Percentiles rank a stretch among this genome's conserved stretches.
phyloP scores from a whole-genome alignment of 2,888 invertebrate genomes.

The Formica aserva region DNA sequence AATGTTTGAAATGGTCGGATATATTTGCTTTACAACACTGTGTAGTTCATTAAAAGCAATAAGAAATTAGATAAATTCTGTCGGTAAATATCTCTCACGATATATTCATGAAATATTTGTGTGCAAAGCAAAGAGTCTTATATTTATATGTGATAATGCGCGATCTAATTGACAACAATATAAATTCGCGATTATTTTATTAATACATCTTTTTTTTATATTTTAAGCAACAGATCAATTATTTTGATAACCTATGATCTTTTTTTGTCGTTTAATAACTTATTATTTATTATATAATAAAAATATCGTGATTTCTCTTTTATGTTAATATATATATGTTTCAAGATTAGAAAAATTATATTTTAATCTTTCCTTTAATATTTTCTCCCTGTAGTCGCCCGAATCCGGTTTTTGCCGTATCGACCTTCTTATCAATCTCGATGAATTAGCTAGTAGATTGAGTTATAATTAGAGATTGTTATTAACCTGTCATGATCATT shows the following conservation, averaged over 20 bases:
- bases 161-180: neutral
- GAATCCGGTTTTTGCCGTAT: constrained; percentile 36
- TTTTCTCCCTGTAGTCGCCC: neutral
- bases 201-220: neutral
- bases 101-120: neutral
- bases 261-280: neutral
- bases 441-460: neutral
- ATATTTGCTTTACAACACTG: constrained; percentile 28
- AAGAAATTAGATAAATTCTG: constrained; percentile 13
- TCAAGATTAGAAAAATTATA: too few species aligned
- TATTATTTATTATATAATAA: neutral
- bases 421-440: constrained; percentile 40
- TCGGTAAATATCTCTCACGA: neutral
- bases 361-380: too few species aligned
- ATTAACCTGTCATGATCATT: constrained; percentile 39
- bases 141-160: neutral
- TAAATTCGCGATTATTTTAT: neutral
- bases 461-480: constrained; percentile 1
- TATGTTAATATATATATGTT: too few species aligned
- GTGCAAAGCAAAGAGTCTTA: neutral
- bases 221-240: neutral
- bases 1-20: constrained; percentile 54
- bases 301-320: too few species aligned
- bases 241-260: neutral
- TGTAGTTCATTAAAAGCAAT: neutral